These are phyloP conservation scores for Nephotettix cincticeps DNA, from an alignment of 1,140 invertebrate species.

Conservation along the genomic window DNA sequence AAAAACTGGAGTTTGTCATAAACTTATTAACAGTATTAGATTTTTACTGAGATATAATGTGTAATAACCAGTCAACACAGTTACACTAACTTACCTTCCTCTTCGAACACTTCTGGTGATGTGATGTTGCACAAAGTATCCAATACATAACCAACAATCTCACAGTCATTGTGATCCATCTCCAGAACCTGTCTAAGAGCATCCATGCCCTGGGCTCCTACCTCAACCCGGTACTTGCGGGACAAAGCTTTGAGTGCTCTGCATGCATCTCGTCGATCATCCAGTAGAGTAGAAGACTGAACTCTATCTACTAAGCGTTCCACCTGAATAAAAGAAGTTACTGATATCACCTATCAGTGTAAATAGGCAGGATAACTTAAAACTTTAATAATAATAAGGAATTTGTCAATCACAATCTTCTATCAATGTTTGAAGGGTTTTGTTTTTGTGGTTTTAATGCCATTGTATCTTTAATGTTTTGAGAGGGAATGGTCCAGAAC, in stretches of 20 bases:
- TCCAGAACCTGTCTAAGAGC: constrained; percentile 75
- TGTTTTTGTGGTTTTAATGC: too few species aligned
- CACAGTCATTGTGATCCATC: constrained; percentile 81
- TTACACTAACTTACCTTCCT: constrained; percentile 63
- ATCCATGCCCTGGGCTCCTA: constrained; percentile 94
- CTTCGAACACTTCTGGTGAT: constrained; percentile 77
- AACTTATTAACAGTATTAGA: too few species aligned
- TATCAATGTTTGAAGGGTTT: too few species aligned
- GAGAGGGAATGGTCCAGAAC: too few species aligned
- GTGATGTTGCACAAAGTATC: constrained; percentile 93
- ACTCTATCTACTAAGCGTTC: constrained; percentile 91
- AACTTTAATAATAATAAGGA: too few species aligned
- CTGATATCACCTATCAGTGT: too few species aligned
- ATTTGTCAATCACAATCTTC: too few species aligned
- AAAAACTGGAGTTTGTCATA: too few species aligned
- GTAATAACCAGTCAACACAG: too few species aligned
- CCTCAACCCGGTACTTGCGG: constrained; percentile 89
- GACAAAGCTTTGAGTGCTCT: constrained; percentile 92
- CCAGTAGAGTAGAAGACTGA: constrained; percentile 86
- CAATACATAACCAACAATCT: constrained; percentile 88
- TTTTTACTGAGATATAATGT: too few species aligned
- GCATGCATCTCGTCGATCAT: constrained; percentile 95
- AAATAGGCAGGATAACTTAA: too few species aligned
- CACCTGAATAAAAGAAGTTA: constrained; percentile 65
- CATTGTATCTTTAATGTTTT: too few species aligned